These are phyloP conservation scores for Caenorhabditis sp. DNA, from an alignment of 2,888 invertebrate species.

Conservation along the genomic window DNA sequence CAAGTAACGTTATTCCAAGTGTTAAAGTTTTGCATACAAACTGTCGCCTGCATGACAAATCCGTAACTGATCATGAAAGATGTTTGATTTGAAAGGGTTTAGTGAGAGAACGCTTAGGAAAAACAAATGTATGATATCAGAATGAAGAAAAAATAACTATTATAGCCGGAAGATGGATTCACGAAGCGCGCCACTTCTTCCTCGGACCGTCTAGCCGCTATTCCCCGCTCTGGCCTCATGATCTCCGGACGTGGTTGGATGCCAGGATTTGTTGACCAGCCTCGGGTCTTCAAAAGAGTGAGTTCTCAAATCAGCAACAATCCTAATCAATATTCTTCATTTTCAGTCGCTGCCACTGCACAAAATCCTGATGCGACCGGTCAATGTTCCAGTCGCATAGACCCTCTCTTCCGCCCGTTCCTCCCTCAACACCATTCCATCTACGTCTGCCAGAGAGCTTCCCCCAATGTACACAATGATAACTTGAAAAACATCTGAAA, in stretches of 20 bases:
- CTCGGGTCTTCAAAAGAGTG: constrained; percentile 48
- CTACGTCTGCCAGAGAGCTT: background rate
- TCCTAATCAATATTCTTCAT: background rate
- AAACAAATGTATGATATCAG: too few species aligned
- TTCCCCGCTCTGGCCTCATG: constrained; percentile 65
- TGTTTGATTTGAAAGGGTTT: too few species aligned
- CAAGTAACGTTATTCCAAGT: too few species aligned
- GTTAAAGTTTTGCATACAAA: too few species aligned
- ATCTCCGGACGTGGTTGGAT: constrained; percentile 67
- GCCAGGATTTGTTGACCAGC: constrained; percentile 63
- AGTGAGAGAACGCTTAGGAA: too few species aligned
- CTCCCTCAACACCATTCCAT: background rate
- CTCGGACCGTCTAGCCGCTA: constrained; percentile 44
- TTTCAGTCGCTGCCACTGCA: constrained; percentile 40
- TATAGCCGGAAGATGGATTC: constrained; percentile 49
- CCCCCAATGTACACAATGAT: constrained; percentile 20
- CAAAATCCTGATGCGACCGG: constrained; percentile 46
- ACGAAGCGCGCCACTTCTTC: constrained; percentile 46
- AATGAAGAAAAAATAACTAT: background rate
- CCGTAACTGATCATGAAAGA: too few species aligned
- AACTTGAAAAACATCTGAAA: constrained; percentile 13
- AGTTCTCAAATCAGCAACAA: background rate
- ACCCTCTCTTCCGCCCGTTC: background rate
- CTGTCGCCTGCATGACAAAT: too few species aligned
- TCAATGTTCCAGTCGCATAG: constrained; percentile 37